Evolutionary conservation across 2,888 invertebrate species (phyloP).

Genomic region (Eulithis testata): DNA sequence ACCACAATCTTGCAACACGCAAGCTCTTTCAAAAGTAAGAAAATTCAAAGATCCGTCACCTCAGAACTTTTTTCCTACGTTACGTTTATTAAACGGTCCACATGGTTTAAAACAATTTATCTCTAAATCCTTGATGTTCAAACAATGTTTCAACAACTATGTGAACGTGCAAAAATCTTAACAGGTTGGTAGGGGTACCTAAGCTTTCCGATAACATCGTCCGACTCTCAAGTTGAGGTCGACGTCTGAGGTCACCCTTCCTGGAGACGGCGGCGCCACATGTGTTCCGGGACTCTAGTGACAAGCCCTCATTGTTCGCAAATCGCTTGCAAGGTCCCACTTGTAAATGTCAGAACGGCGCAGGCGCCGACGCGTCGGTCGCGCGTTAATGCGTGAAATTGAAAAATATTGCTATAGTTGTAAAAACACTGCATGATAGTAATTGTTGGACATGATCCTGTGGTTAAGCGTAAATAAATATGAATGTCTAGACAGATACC

Average conservation of each 20-base stretch:
- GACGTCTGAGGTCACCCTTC: constrained; percentile 66
- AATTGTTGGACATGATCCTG: constrained; percentile 29
- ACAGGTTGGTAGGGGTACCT: constrained; percentile 5
- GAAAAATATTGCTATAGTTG: constrained; percentile 40
- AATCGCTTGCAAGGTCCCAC: constrained; percentile 73
- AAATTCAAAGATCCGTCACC: too few relatives aligned
- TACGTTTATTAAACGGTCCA: too few relatives aligned
- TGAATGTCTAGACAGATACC: constrained; percentile 5
- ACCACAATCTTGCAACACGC: neutral
- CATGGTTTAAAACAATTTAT: neutral
- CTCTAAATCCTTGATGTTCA: neutral
- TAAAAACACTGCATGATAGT: constrained; percentile 34
- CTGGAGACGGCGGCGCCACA: constrained; percentile 42
- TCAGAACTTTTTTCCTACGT: too few relatives aligned
- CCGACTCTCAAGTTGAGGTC: constrained; percentile 53
- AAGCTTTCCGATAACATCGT: constrained; percentile 32
- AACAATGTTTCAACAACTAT: neutral
- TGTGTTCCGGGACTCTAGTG: constrained; percentile 76
- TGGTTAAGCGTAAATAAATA: constrained; percentile 14
- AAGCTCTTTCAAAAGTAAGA: too few relatives aligned
- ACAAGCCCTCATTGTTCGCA: constrained; percentile 74
- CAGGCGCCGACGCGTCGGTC: constrained; percentile 53
- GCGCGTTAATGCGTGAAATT: constrained; percentile 43
- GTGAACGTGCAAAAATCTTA: neutral
- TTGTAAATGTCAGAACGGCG: constrained; percentile 79